A percentile compares a stretch with the other conserved stretches of the same genome.
Conservation (phyloP, 2,888 invertebrate genomes). For the Drosophila macrospina region DNA sequence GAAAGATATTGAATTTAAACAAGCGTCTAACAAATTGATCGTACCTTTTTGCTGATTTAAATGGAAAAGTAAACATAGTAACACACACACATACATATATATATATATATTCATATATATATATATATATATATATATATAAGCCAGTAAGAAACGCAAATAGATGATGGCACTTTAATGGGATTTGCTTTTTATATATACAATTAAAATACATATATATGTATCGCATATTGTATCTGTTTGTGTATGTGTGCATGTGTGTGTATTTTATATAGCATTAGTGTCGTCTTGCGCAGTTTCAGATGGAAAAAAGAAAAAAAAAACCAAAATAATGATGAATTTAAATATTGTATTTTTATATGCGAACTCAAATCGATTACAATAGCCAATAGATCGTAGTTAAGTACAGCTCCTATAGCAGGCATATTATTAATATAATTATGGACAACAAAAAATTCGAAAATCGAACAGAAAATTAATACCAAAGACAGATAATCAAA, state of each 20-base stretch:
- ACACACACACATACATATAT: slow-evolving; percentile 17
- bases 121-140: slow-evolving; percentile 29
- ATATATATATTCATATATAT: slow-evolving; percentile 18
- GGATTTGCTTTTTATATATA: slow-evolving; percentile 72
- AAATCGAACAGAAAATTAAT: slow-evolving; percentile 33
- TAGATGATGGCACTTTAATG: slow-evolving; percentile 67
- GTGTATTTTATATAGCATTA: slow-evolving; percentile 48
- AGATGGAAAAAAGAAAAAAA: slow-evolving; percentile 23
- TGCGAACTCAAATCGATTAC: slow-evolving; percentile 46
- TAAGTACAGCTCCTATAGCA: slow-evolving; percentile 28
- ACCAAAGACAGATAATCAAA: slow-evolving; percentile 73
- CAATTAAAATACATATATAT: slow-evolving; percentile 9
- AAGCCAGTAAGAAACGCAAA: slow-evolving; percentile 42
- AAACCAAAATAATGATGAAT: slow-evolving; percentile 60
- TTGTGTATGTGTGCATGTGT: slow-evolving; percentile 28
- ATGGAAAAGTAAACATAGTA: slow-evolving; percentile 31
- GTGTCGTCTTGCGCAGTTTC: slow-evolving; percentile 64
- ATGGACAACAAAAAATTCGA: slow-evolving; percentile 10
- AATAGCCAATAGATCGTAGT: slow-evolving; percentile 51
- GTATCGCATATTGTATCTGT: slow-evolving; percentile 10
- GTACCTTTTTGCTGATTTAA: slow-evolving; percentile 79
- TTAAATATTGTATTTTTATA: slow-evolving; percentile 75
- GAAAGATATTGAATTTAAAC: slow-evolving; percentile 63
- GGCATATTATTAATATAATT: slow-evolving; percentile 16
- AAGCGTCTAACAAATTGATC: slow-evolving; percentile 64